Conservation (phyloP, 2,113 vertebrate genomes). For the Solea solea region DNA sequence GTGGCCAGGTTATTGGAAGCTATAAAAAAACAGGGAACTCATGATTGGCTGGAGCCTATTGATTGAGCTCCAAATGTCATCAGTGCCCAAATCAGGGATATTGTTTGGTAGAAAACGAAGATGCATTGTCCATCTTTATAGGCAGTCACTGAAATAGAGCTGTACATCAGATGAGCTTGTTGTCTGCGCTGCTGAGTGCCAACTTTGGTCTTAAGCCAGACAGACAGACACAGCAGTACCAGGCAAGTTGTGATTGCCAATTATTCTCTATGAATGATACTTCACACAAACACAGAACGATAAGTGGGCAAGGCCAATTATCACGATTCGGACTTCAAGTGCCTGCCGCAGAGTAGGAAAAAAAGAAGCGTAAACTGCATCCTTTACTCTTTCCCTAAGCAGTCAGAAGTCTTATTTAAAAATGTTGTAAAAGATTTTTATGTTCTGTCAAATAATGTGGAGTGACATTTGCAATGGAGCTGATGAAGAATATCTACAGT, state of each 20-base stretch:
- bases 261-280: conserved; percentile 78
- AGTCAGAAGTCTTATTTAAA: conserved; percentile 30
- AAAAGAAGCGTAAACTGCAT: conserved; percentile 27
- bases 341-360: conserved; percentile 9
- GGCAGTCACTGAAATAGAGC: not conserved
- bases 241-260: conserved; percentile 72
- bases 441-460: conserved; percentile 23
- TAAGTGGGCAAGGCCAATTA: conserved; percentile 70
- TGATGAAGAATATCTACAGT: conserved; percentile 27
- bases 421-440: not conserved
- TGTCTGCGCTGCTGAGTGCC: conserved; percentile 57
- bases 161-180: conserved; percentile 37
- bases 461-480: conserved; percentile 23
- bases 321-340: conserved; percentile 43
- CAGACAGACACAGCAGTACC: conserved; percentile 50
- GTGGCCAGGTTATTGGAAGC: too few species aligned
- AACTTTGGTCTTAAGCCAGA: conserved; percentile 67
- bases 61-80: too few species aligned
- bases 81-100: too few species aligned
- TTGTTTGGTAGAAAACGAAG: not conserved
- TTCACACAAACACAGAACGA: conserved; percentile 68
- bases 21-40: too few species aligned
- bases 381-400: conserved; percentile 20
- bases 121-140: not conserved
- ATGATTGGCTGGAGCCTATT: too few species aligned